Conservation (phyloP, 2,113 vertebrate genomes). For the Odocoileus virginianus region DNA sequence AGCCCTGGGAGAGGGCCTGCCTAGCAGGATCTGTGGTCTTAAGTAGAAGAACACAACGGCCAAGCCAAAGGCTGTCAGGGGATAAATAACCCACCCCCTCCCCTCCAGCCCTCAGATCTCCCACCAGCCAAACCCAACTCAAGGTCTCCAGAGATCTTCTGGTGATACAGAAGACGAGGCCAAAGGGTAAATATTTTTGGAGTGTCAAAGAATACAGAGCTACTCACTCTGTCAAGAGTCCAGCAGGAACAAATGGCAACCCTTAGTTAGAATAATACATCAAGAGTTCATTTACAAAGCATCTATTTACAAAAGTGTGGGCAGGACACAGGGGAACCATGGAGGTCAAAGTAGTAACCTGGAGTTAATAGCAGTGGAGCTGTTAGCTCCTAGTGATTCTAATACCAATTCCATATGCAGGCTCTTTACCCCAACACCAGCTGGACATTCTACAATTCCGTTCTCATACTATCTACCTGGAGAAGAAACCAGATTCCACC, state of each 20-base stretch:
- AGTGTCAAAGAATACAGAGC: not conserved
- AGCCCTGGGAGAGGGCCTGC: not conserved
- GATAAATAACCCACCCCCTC: not conserved
- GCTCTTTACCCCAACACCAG: not conserved
- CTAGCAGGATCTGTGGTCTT: not conserved
- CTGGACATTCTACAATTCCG: not conserved
- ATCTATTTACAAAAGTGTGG: not conserved
- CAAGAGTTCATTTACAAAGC: not conserved
- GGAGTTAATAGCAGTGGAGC: not conserved
- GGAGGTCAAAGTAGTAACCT: not conserved
- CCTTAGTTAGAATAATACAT: not conserved
- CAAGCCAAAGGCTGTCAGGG: not conserved
- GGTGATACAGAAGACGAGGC: not conserved
- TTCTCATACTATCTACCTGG: not conserved
- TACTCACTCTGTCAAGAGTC: not conserved
- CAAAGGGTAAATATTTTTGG: not conserved
- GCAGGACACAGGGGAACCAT: not conserved
- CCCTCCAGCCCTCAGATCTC: not conserved
- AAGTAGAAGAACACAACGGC: not conserved
- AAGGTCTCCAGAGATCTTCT: not conserved
- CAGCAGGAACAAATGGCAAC: not conserved
- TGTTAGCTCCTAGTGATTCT: not conserved
- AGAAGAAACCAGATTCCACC: not conserved
- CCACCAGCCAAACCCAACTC: not conserved
- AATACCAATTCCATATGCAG: not conserved